Conservation (phyloP, 1,140 invertebrate genomes). For the Cylas formicarius region DNA sequence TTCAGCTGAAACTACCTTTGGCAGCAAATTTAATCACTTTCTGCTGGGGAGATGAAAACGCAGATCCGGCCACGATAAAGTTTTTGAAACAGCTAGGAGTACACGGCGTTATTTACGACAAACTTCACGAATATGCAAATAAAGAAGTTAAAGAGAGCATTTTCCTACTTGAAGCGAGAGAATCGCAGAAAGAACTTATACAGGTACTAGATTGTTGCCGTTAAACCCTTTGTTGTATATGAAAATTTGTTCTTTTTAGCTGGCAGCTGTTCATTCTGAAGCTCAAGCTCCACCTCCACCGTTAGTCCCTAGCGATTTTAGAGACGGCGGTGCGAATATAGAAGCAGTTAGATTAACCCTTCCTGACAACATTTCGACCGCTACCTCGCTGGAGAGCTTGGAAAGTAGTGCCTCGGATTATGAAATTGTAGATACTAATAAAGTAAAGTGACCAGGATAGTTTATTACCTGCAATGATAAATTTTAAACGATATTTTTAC, state of each 20-base stretch:
- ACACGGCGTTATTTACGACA: constrained; percentile 91
- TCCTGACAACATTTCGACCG: constrained; percentile 39
- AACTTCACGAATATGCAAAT: constrained; percentile 69
- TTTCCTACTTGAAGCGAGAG: constrained; percentile 69
- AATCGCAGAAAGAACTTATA: constrained; percentile 60
- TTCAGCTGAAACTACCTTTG: constrained; percentile 61
- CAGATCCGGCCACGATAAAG: constrained; percentile 78
- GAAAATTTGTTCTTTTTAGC: constrained; percentile 9
- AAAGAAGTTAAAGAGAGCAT: constrained; percentile 78
- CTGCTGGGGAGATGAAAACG: constrained; percentile 95
- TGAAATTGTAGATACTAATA: too few relatives aligned
- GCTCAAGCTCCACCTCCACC: constrained; percentile 27
- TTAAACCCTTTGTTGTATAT: background rate
- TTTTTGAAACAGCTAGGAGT: constrained; percentile 79
- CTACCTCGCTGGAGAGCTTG: constrained; percentile 43
- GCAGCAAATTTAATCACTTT: constrained; percentile 79
- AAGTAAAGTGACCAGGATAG: too few relatives aligned
- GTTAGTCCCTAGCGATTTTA: constrained; percentile 25
- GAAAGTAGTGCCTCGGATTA: constrained; percentile 27
- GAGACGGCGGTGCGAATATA: constrained; percentile 26
- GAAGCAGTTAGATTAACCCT: constrained; percentile 38
- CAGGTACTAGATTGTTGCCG: too few relatives aligned
- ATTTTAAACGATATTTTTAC: too few relatives aligned
- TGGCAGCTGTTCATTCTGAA: constrained; percentile 38
- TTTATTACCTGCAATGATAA: too few relatives aligned